Conservation (phyloP, 1,140 invertebrate genomes). For the Apolygus lucorum region DNA sequence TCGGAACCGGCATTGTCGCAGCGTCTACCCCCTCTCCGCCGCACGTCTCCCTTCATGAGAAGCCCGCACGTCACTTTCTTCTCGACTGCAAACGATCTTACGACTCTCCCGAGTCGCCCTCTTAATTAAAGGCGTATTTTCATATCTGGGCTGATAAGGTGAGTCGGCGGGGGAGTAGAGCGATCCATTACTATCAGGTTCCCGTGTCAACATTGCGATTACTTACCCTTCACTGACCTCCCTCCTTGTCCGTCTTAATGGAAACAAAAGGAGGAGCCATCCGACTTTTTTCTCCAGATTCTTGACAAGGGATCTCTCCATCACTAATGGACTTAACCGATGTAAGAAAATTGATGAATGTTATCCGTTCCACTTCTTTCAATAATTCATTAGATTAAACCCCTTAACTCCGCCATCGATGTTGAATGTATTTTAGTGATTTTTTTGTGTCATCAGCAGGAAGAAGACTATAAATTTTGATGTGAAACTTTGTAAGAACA, state of each 20-base stretch:
- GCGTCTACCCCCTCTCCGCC: not conserved
- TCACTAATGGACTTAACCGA: not conserved
- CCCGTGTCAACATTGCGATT: not conserved
- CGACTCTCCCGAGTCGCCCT: not conserved
- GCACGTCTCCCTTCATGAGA: too few species aligned
- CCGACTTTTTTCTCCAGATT: not conserved
- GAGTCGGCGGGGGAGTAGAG: not conserved
- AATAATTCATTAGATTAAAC: not conserved
- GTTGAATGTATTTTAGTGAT: too few species aligned
- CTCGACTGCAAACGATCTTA: not conserved
- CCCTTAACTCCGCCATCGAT: not conserved
- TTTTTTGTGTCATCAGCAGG: not conserved
- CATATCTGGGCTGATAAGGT: not conserved
- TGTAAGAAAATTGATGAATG: not conserved
- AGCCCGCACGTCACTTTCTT: not conserved
- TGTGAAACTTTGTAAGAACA: too few species aligned
- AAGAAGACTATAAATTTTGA: too few species aligned
- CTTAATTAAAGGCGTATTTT: not conserved
- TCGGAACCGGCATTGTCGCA: not conserved
- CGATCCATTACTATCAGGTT: not conserved
- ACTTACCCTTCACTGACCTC: not conserved
- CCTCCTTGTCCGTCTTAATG: not conserved
- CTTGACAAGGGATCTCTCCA: not conserved
- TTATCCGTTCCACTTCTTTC: not conserved
- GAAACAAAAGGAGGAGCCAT: not conserved